Percentiles rank a stretch among this genome's conserved stretches.
Conservation (phyloP, 2,113 vertebrate genomes). For the Speoplatyrhinus poulsoni region DNA sequence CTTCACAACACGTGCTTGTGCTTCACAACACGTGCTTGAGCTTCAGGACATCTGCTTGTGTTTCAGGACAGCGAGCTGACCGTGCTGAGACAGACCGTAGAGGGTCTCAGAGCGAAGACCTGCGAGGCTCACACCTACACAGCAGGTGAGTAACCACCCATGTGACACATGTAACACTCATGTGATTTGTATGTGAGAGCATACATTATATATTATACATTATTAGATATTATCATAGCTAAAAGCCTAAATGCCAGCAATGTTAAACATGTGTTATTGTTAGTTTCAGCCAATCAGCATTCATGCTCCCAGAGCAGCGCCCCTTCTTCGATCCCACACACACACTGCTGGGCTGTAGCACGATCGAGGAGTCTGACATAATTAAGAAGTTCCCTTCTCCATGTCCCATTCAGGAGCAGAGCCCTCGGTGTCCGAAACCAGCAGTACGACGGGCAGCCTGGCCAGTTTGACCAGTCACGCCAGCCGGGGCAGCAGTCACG, state of each 20-base stretch:
- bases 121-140: constrained; percentile 82
- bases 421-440: constrained; percentile 82
- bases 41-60: constrained; percentile 37
- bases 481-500: constrained; percentile 84
- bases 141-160: neutral
- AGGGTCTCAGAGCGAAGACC: constrained; percentile 86
- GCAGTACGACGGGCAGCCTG: constrained; percentile 86
- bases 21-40: neutral
- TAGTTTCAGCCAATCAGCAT: neutral
- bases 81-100: constrained; percentile 87
- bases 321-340: too few species aligned
- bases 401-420: constrained; percentile 16
- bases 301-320: too few species aligned
- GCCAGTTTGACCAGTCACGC: constrained; percentile 86
- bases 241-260: too few species aligned
- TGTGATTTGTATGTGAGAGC: too few species aligned
- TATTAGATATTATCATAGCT: too few species aligned
- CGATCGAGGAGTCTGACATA: too few species aligned
- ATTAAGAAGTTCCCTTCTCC: too few species aligned
- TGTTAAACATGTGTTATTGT: too few species aligned
- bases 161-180: constrained; percentile 17
- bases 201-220: too few species aligned
- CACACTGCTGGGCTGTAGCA: too few species aligned
- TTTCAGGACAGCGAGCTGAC: constrained; percentile 82
- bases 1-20: neutral